phyloP scores from a whole-genome alignment of 2,888 invertebrate genomes.

The Isotomurus palustris region DNA sequence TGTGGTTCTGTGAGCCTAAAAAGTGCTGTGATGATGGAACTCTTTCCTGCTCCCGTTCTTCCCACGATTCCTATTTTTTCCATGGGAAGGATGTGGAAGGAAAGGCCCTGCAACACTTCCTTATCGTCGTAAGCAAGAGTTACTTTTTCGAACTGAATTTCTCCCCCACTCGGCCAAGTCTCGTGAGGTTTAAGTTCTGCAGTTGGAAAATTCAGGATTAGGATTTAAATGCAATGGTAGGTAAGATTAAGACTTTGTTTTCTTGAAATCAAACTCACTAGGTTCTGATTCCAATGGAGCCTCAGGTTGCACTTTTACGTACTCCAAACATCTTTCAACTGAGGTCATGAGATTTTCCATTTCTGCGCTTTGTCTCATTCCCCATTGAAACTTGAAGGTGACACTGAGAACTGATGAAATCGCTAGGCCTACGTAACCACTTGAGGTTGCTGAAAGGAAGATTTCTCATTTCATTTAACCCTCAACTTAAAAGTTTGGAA shows the following conservation, averaged over 20 bases:
- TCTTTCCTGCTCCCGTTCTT: constrained; percentile 79
- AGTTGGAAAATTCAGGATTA: background rate
- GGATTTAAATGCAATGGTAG: background rate
- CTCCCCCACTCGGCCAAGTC: constrained; percentile 52
- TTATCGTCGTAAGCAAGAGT: constrained; percentile 49
- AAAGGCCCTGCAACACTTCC: constrained; percentile 50
- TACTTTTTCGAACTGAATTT: constrained; percentile 44
- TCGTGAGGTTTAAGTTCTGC: constrained; percentile 48
- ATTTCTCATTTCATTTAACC: background rate
- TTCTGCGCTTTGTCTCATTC: constrained; percentile 70
- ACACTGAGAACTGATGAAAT: constrained; percentile 37
- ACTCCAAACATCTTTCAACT: constrained; percentile 79
- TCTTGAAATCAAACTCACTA: constrained; percentile 33
- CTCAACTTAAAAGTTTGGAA: background rate
- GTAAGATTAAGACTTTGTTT: background rate
- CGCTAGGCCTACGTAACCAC: constrained; percentile 38
- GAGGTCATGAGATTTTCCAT: constrained; percentile 68
- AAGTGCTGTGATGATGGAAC: constrained; percentile 77
- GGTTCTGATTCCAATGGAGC: constrained; percentile 59
- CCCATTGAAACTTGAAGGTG: constrained; percentile 47
- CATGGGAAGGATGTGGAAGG: constrained; percentile 49
- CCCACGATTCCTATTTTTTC: constrained; percentile 46
- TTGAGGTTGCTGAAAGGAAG: constrained; percentile 15
- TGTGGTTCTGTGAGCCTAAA: constrained; percentile 87
- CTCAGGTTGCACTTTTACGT: constrained; percentile 68